Conservation (phyloP, 2,888 invertebrate genomes). For the Andrena camellia region DNA sequence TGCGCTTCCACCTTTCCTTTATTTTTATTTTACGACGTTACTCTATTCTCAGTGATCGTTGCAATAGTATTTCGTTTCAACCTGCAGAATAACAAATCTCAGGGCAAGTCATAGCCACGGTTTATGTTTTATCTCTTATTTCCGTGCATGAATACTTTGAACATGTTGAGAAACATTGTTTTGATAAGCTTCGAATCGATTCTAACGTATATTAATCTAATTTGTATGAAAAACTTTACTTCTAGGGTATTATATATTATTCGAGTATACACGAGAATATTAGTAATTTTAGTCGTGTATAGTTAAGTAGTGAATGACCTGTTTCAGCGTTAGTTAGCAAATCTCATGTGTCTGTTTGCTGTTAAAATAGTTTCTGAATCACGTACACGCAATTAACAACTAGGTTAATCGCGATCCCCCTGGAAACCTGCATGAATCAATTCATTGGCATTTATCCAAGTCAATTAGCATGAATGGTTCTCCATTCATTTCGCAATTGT, state of each 20-base stretch:
- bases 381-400: slow-evolving; percentile 36
- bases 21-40: slow-evolving; percentile 3
- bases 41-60: neutral
- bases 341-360: neutral
- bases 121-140: too few species aligned
- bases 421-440: slow-evolving; percentile 27
- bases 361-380: neutral
- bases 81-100: neutral
- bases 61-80: neutral
- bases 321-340: neutral
- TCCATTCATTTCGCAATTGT: slow-evolving; percentile 9
- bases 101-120: neutral
- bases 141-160: too few species aligned
- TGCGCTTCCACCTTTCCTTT: neutral
- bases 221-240: too few species aligned
- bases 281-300: too few species aligned
- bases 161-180: too few species aligned
- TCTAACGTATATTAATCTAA: too few species aligned
- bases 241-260: too few species aligned
- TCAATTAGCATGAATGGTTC: slow-evolving; percentile 34
- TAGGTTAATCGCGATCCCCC: slow-evolving; percentile 33
- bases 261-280: too few species aligned
- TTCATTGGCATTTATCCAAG: slow-evolving; percentile 46
- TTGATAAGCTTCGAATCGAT: too few species aligned
- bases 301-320: too few species aligned